Evolutionary conservation across 1,140 invertebrate genomes (phyloP), one percentile per base, ranked within the genome.

Genomic region (Zophobas morio): DNA sequence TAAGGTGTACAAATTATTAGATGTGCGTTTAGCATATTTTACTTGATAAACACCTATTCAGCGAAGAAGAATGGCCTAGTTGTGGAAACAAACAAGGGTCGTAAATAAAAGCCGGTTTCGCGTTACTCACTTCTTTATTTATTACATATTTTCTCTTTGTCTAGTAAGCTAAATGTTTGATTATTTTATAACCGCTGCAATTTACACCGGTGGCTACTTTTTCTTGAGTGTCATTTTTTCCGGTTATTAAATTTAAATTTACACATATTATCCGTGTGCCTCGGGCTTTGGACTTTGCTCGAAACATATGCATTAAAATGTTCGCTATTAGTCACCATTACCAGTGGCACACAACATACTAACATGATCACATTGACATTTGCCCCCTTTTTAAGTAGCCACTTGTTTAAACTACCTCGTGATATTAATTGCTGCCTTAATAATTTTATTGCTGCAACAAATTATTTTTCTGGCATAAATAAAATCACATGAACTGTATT

Each of bases 351-450:
- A 66, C 60, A 66, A 66, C 56, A 60, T 37, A 36, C 56, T 8
- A 35, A 20, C 20, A n/a, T 46, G 42, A 36, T 37, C 56, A 35
- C 60, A 66, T 66, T 66, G 60, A 66, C 60, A 42, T 66, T 66
- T 66, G 60, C 36, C 60, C 60, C 60, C 60, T 40, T 66, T 66
- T 66, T 66, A 66, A 66, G 60, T 66, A 66, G 60, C 60, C 60
- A 66, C 60, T 66, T 66, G 60, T 66, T 66, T 66, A 66, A 66
- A 66, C 39, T 66, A 66, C 60, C 60, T 66, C 60, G 60, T 66
- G 60, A 66, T 66, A 66, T 42, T 66, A 66, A 66, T 66, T 42
- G 39, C 36, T 32, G 57, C 60, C 33, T n/a, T 20, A 66, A 42
- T 40, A 66, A 66, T 42, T 66, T 66, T 66, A 66, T 66, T 66